Conservation (phyloP, 1,140 invertebrate genomes). For the Lucilia sericata region DNA sequence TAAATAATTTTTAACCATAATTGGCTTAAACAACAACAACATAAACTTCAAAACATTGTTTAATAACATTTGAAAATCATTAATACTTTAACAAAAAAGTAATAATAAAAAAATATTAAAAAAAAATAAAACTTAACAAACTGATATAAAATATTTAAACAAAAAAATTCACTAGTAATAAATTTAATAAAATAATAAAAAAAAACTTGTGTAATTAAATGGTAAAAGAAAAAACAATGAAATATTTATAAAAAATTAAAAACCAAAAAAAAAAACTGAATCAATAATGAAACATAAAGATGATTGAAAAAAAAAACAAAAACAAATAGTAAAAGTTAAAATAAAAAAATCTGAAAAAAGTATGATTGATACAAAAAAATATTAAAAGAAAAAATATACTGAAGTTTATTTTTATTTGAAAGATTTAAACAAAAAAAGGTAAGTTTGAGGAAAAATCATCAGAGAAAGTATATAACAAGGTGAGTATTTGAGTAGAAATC, state of each 20-base stretch:
- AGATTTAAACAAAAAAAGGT: neutral
- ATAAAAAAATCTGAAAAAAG: constrained; percentile 31
- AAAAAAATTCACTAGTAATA: neutral
- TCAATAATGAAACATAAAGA: neutral
- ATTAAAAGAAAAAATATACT: constrained; percentile 1
- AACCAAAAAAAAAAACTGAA: neutral
- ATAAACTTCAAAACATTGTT: neutral
- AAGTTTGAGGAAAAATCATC: neutral
- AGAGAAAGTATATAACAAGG: too few species aligned
- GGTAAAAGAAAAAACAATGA: constrained; percentile 10
- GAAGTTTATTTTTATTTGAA: neutral
- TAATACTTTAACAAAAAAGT: neutral
- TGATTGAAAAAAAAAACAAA: neutral
- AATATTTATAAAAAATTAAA: constrained; percentile 32
- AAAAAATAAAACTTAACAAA: neutral
- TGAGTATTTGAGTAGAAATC: too few species aligned
- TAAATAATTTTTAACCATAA: neutral
- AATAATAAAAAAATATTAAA: neutral
- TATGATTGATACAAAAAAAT: constrained; percentile 43
- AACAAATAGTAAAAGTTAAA: constrained; percentile 9
- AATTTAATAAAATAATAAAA: constrained; percentile 8
- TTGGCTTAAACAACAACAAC: neutral
- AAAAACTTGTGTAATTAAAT: constrained; percentile 33
- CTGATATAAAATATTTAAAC: neutral
- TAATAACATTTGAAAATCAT: neutral